A percentile compares a stretch with the other conserved stretches of the same genome.
Conservation (phyloP, 92 coral and sea anemone genomes). For the Parazoanthus atlanticus region DNA sequence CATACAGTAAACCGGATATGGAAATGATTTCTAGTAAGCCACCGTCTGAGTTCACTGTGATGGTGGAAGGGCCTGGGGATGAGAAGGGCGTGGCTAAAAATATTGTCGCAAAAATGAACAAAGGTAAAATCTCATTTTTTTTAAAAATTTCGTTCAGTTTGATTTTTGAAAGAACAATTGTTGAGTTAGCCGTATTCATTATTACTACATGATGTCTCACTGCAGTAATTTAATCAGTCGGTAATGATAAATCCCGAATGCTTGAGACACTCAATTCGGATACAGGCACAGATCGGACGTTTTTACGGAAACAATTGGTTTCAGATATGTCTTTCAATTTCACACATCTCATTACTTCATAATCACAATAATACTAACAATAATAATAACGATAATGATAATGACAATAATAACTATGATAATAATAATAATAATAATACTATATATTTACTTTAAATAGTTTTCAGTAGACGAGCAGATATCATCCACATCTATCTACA, state of each 20-base stretch:
- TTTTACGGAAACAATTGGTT: no score
- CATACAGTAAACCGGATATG: conserved; percentile 48
- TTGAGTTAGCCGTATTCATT: neutral
- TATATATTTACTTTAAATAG: no score
- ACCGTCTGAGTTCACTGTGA: conserved; percentile 53
- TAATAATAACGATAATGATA: no score
- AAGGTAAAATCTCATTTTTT: conserved; percentile 53
- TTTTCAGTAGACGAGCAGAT: neutral
- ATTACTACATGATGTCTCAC: neutral
- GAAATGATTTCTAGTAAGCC: conserved; percentile 56
- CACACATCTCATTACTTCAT: no score
- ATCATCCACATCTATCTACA: neutral
- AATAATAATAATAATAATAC: no score
- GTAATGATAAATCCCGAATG: neutral
- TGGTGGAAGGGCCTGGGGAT: conserved; percentile 60
- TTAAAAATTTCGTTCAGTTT: neutral
- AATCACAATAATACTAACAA: no score
- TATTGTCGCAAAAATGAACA: conserved; percentile 72
- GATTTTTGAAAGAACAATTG: neutral
- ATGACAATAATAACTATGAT: no score
- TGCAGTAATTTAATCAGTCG: no score
- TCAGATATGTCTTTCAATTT: no score
- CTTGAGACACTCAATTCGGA: neutral
- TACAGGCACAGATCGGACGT: neutral
- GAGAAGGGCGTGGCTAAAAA: conserved; percentile 56